Base-by-base conservation (phyloP, 1,140 invertebrate species). In the Macrotrachela quadricornifera region DNA sequence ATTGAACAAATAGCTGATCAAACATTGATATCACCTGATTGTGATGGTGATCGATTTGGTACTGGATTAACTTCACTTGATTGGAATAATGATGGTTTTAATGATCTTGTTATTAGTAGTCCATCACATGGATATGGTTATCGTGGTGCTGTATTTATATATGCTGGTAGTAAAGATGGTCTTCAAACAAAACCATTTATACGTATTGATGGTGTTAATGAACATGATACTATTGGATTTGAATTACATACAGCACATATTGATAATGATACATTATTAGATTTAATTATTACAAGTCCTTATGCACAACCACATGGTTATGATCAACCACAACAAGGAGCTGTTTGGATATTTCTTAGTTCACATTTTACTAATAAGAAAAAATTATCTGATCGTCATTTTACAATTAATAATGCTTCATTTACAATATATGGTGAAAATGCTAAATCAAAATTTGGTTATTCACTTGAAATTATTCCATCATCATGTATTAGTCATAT, bases 231-330 rank as follows among this genome's bases (percentile, higher is more conserved):
- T 4, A 30, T 62, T 43, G 64, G 63, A 10, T 60, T 51, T 49
- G 50, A 56, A 10, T 46, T 65, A 46, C 44, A 55, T 11, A 50
- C 53, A 21, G 62, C 56, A 8, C 62, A 65, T 53, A 11, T 65
- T 0, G 60, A 63, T 53, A 42, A 41, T 30, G 64, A 65, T 51
- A 58, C 57, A 1, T 52, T 57, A 38, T 36, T 48, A 41, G 64
- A 65, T 54, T 56, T 65, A 12, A 53, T 65, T 46, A 55, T 65
- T 48, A 59, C 58, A 10, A 58, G 61, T n/a, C 61, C 62, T 14
- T 63, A 59, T 58, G 58, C 59, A 30, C 21, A 30, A 30, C 21
- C 21, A 30, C 2, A 30, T 30, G 21, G 21, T 30, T 30, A 30
- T 30, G 21, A 30, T 30, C 21, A 30, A 30, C 21, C 21, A 30